Base-by-base conservation (phyloP, 2,888 invertebrate genomes). In the Pheosia gnoma region DNA sequence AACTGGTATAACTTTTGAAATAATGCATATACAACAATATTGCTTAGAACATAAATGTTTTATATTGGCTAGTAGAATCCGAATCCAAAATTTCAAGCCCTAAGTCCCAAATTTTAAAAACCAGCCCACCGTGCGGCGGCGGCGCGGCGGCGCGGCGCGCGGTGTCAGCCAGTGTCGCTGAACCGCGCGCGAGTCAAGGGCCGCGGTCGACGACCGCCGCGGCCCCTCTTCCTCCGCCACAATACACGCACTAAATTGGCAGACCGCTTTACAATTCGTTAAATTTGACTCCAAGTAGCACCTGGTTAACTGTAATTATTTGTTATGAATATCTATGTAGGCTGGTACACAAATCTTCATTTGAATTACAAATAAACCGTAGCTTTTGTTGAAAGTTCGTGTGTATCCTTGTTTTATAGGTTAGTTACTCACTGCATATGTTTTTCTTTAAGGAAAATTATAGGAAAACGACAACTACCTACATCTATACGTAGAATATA, bases 121-220 rank as follows among this genome's bases (percentile, higher is more conserved):
- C n/a, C n/a, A n/a, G n/a, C n/a, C n/a, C n/a, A n/a, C n/a, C n/a
- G n/a, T 25, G 25, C 25, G 59, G 59, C 63, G 68, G 70, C 57
- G 65, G 71, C 61, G 77, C 78, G 72, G 68, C 72, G 74, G 63
- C 70, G 60, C 62, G 58, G 36, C 62, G 66, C 65, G 76, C 66
- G 82, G 84, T 82, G 85, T 83, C 84, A 81, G 77, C 73, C 84
- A 81, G 87, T 88, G 92, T 92, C 93, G 90, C 80, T 91, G 93
- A 93, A 91, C 93, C 87, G 75, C 80, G 84, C 83, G 79, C 87
- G 78, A 91, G 92, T 91, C 92, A 91, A 93, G 92, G 93, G 93
- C 92, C 93, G 79, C 90, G 93, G 93, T 91, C 92, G 92, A 87
- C 89, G 93, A 91, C 92, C 92, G 92, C 81, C 82, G 83, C 72